phyloP scores from a whole-genome alignment of 2,797 vertebrate genomes.

The Lutra lutra region DNA sequence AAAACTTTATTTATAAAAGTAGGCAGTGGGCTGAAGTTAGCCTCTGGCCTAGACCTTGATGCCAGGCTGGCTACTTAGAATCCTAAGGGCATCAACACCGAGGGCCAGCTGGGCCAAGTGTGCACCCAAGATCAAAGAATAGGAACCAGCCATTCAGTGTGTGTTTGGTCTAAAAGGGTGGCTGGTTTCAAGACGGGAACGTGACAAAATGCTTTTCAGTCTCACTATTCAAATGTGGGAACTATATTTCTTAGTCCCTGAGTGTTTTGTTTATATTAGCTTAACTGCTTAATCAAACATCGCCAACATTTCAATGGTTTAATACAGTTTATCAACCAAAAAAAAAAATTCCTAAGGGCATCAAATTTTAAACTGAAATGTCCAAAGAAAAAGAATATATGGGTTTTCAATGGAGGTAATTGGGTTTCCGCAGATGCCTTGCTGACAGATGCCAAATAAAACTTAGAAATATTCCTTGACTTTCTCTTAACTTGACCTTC shows the following conservation, averaged over 20 bases:
- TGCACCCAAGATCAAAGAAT: not conserved
- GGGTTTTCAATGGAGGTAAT: not conserved
- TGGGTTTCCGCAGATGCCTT: not conserved
- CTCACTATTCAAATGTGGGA: not conserved
- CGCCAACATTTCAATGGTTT: not conserved
- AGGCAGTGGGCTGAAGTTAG: not conserved
- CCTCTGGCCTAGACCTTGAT: not conserved
- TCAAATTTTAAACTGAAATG: not conserved
- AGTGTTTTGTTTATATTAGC: not conserved
- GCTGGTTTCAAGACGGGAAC: not conserved
- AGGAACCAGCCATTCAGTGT: not conserved
- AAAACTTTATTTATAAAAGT: not conserved
- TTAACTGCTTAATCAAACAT: not conserved
- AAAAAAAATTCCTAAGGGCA: not conserved
- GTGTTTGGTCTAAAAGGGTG: not conserved
- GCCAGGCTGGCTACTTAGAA: not conserved
- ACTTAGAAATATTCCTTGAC: not conserved
- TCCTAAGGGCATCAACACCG: not conserved
- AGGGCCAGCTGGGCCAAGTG: not conserved
- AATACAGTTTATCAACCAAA: not conserved
- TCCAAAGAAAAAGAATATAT: not conserved
- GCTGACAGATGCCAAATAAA: not conserved
- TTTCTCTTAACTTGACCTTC: not conserved
- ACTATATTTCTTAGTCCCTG: not conserved
- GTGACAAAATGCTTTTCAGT: not conserved